Percentiles rank a stretch among this genome's conserved stretches.
These are phyloP conservation scores for Bombus consobrinus DNA, from an alignment of 1,140 invertebrate species.

Conservation along the genomic window DNA sequence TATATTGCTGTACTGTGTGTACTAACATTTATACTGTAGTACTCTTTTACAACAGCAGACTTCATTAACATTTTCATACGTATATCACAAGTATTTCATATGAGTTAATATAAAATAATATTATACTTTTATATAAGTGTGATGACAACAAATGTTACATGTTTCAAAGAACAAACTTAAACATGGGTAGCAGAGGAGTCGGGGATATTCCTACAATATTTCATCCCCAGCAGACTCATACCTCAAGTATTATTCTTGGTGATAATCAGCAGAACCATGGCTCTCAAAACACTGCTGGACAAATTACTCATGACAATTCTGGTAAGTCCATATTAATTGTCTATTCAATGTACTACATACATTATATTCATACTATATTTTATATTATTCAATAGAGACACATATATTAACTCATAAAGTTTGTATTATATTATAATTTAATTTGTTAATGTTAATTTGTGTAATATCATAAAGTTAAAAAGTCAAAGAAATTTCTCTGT, in stretches of 20 bases:
- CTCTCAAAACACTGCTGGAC: constrained; percentile 70
- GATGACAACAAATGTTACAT: constrained; percentile 46
- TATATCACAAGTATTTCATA: constrained; percentile 2
- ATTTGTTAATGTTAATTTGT: neutral
- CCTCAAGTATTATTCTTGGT: constrained; percentile 80
- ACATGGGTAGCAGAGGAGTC: constrained; percentile 79
- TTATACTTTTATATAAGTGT: neutral
- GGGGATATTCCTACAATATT: constrained; percentile 83
- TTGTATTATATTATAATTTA: neutral
- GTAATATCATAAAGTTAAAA: too few species aligned
- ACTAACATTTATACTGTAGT: neutral
- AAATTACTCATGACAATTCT: constrained; percentile 72
- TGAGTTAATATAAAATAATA: constrained; percentile 9
- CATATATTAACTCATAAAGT: neutral
- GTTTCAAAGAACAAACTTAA: constrained; percentile 67
- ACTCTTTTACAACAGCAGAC: neutral
- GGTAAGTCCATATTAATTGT: constrained; percentile 60
- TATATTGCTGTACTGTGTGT: too few species aligned
- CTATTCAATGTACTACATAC: neutral
- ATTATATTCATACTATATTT: neutral
- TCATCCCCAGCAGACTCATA: constrained; percentile 82
- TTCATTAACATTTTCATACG: neutral
- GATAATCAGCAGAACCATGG: constrained; percentile 75
- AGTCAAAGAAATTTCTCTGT: too few species aligned
- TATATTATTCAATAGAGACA: neutral